Base-by-base conservation (phyloP, 1,140 invertebrate genomes). In the Ptiloglossa arizonensis region DNA sequence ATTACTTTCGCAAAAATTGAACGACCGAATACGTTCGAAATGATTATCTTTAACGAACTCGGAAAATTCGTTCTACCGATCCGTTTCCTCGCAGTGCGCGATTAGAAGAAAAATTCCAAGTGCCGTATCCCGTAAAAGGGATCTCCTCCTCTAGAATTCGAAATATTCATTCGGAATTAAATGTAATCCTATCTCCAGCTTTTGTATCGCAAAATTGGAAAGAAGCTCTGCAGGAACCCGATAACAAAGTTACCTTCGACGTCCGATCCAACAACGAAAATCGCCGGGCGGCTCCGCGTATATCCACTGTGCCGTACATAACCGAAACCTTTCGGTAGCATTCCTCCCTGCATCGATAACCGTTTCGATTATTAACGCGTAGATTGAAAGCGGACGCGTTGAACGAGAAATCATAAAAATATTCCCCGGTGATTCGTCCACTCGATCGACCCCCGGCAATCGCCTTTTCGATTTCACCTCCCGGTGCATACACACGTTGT, bases 401-500 rank as follows among this genome's bases (percentile, higher is more conserved):
- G 24, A 50, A 15, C 27, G 29, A 50, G n/a, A 35, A 41, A 60
- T 73, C 50, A 19, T 9, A 32, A 66, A 59, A 74, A 59, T 72
- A 74, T 50, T 59, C 62, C 70, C 44, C 22, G n/a, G 57, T 19
- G 48, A 44, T 52, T 46, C 72, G 69, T 57, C 52, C 38, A 59
- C 67, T 38, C 46, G 5, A 22, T 44, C n/a, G n/a, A n/a, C n/a
- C n/a, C n/a, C n/a, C n/a, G 22, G 56, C 24, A 15, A 8, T 67
- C 54, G 64, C 64, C 81, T 82, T 76, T 68, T 64, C 81, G 41
- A 67, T 71, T 62, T 62, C 70, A 17, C 17, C 6, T 5, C 9
- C 15, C n/a, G 27, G 38, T n/a, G 17, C n/a, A 73, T 64, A 57
- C n/a, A 73, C 57, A 57, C 50, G 3, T 19, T 48, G 24, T 52